These are phyloP conservation scores for Brienomyrus brachyistius DNA, from an alignment of 2,113 vertebrate genomes.

Conservation along the genomic window DNA sequence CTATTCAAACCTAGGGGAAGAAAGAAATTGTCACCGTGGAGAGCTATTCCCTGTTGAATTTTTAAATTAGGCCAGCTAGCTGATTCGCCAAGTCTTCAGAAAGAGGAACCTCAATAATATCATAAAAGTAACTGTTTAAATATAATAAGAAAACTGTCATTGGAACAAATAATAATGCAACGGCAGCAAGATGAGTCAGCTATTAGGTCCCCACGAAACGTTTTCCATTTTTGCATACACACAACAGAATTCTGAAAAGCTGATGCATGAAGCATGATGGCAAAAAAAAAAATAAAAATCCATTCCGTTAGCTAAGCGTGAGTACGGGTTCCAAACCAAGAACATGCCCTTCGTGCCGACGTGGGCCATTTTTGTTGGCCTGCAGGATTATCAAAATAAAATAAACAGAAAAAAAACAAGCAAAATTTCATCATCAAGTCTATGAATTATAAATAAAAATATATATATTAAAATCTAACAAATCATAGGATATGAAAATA, in stretches of 20 bases:
- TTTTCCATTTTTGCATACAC: not conserved
- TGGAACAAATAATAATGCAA: not conserved
- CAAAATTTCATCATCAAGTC: not conserved
- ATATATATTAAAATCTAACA: not conserved
- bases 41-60: not conserved
- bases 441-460: not conserved
- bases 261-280: not conserved
- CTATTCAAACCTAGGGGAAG: not conserved
- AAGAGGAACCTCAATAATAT: not conserved
- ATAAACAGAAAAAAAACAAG: not conserved
- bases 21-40: no score
- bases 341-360: not conserved
- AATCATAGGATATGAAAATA: not conserved
- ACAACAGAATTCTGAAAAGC: not conserved
- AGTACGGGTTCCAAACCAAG: not conserved
- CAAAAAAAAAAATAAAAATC: not conserved
- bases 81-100: not conserved
- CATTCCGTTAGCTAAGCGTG: not conserved
- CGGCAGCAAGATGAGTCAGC: not conserved
- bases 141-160: not conserved
- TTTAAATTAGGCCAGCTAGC: not conserved
- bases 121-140: not conserved
- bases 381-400: not conserved
- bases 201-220: not conserved
- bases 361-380: not conserved